phyloP scores from a whole-genome alignment of 2,888 invertebrate genomes.

The Steinernema carpocapsae region DNA sequence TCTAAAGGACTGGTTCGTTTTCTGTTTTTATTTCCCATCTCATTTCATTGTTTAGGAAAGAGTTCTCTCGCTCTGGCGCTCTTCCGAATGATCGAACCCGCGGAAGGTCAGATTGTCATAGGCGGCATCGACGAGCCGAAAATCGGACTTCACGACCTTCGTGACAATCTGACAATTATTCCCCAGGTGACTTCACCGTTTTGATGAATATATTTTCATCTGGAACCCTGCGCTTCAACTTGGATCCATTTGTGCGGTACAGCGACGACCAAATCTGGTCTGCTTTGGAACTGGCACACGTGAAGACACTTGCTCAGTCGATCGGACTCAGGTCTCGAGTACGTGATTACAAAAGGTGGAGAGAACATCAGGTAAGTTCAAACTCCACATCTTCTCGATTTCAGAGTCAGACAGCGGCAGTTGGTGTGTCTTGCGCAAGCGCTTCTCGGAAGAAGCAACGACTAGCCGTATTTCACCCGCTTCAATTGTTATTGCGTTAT shows the following conservation, averaged over 20 bases:
- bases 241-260: constrained; percentile 54
- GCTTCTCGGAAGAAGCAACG: constrained; percentile 46
- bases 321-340: constrained; percentile 48
- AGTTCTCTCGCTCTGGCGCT: constrained; percentile 85
- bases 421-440: constrained; percentile 43
- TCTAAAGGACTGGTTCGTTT: constrained; percentile 46
- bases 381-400: neutral
- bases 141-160: constrained; percentile 83
- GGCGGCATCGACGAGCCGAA: constrained; percentile 81
- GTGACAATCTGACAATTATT: constrained; percentile 83
- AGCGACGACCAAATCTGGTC: constrained; percentile 54
- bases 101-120: constrained; percentile 80
- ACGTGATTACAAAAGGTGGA: constrained; percentile 55
- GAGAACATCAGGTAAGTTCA: constrained; percentile 57
- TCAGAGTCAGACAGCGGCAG: constrained; percentile 49
- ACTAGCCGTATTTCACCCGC: neutral
- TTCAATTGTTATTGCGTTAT: neutral
- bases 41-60: too few species aligned
- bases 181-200: constrained; percentile 70
- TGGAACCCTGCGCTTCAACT: constrained; percentile 65
- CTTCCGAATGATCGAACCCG: constrained; percentile 85
- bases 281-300: constrained; percentile 60
- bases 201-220: constrained; percentile 63
- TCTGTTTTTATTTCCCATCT: too few species aligned
- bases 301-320: constrained; percentile 47